A percentile compares a stretch with the other conserved stretches of the same genome.
These are phyloP conservation scores for Camelus dromedarius DNA, from an alignment of 2,113 vertebrate genomes.

Conservation along the genomic window DNA sequence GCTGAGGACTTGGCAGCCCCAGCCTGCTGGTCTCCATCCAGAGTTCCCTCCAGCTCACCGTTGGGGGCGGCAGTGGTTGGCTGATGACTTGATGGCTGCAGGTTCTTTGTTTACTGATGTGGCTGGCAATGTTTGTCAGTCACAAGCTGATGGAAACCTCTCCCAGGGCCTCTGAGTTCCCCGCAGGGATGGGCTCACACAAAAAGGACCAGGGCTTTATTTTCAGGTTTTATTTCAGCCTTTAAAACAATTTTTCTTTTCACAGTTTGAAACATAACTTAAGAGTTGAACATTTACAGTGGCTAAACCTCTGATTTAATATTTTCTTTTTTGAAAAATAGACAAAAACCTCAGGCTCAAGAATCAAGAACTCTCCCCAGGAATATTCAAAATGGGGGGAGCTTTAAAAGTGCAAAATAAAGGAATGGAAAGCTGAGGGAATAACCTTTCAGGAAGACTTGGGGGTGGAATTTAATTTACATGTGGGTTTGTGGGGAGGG, in stretches of 20 bases:
- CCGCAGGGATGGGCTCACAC: not conserved
- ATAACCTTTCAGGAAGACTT: not conserved
- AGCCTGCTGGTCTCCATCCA: no score
- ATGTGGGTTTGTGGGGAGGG: not conserved
- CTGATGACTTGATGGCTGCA: no score
- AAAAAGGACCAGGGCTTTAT: not conserved
- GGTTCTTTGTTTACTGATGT: no score
- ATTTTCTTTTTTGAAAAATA: not conserved
- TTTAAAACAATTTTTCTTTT: slow-evolving; percentile 52
- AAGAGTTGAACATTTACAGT: not conserved
- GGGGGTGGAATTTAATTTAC: not conserved
- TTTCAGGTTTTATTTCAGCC: slow-evolving; percentile 78
- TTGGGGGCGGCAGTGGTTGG: no score
- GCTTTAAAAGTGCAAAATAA: slow-evolving; percentile 34
- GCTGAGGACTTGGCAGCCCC: no score
- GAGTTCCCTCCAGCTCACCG: no score
- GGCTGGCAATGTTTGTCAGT: no score
- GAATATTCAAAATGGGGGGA: not conserved
- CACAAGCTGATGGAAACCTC: not conserved
- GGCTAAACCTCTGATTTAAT: not conserved
- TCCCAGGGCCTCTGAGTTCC: not conserved
- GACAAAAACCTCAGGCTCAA: not conserved
- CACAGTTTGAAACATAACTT: slow-evolving; percentile 61
- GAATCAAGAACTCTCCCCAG: not conserved
- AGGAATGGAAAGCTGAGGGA: not conserved